These are phyloP conservation scores for Microcebus lehilahytsara DNA, from an alignment of 2,113 vertebrate genomes.

Conservation along the genomic window DNA sequence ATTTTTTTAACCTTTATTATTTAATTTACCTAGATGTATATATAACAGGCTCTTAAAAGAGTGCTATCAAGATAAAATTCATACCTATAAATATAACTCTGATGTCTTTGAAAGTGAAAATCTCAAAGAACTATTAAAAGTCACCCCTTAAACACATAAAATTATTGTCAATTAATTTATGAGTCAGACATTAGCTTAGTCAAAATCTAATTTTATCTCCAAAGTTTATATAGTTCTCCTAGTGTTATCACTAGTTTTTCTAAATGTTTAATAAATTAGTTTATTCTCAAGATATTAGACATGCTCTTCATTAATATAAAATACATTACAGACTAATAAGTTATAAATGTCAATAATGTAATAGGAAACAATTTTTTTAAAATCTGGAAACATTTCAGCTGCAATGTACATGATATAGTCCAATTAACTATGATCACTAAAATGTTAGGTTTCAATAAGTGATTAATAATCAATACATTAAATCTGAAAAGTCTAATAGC, in stretches of 20 bases:
- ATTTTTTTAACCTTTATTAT: not conserved
- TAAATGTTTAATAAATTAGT: conserved; percentile 31
- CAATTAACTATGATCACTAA: conserved; percentile 32
- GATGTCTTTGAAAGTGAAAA: not conserved
- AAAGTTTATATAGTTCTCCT: not conserved
- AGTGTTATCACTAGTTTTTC: not conserved
- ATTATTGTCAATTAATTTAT: not conserved
- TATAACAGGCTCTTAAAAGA: not conserved
- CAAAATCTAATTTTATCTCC: conserved; percentile 43
- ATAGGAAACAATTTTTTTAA: not conserved
- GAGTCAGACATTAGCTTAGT: not conserved
- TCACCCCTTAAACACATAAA: not conserved
- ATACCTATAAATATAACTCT: not conserved
- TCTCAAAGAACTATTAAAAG: not conserved
- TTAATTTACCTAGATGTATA: conserved; percentile 12
- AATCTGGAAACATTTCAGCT: not conserved
- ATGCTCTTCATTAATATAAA: not conserved
- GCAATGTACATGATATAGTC: not conserved
- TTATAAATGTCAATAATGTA: not conserved
- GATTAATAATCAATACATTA: not conserved
- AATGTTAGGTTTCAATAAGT: not conserved
- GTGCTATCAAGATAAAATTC: not conserved
- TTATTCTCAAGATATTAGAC: conserved; percentile 5
- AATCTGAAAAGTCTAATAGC: conserved; percentile 8
- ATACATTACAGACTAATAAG: not conserved